Conservation (phyloP, 2,888 invertebrate genomes). For the Melieria crassipennis region DNA sequence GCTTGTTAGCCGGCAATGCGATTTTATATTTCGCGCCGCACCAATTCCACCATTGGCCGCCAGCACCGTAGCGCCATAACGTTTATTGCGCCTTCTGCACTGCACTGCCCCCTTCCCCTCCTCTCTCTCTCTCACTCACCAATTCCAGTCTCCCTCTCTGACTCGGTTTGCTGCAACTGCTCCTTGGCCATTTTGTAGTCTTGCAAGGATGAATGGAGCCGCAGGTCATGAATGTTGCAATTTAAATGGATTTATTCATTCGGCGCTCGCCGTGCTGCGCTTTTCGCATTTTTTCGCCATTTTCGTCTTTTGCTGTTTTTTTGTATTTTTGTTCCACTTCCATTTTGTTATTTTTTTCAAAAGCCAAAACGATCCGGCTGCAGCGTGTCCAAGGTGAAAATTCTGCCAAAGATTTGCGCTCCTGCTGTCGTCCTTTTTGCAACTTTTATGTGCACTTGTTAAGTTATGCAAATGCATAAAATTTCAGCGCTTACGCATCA, state of each 20-base stretch:
- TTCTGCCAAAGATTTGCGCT: constrained; percentile 20
- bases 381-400: constrained; percentile 15
- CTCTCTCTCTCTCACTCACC: constrained; percentile 21
- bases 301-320: neutral
- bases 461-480: constrained; percentile 44
- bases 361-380: neutral
- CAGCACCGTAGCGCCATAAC: neutral
- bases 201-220: constrained; percentile 52
- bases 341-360: neutral
- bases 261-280: constrained; percentile 40
- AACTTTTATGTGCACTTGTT: constrained; percentile 26
- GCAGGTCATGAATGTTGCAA: constrained; percentile 59
- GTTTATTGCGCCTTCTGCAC: constrained; percentile 5
- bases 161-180: neutral
- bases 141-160: neutral
- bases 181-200: constrained; percentile 34
- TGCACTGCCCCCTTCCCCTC: constrained; percentile 25
- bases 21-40: constrained; percentile 32
- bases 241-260: constrained; percentile 61
- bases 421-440: no score
- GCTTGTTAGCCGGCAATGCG: constrained; percentile 41
- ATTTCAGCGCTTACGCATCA: constrained; percentile 28
- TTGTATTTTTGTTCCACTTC: neutral
- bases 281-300: neutral
- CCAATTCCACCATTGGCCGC: neutral